Evolutionary conservation across 2,797 vertebrate species (phyloP).

Genomic region (Karalla daura): DNA sequence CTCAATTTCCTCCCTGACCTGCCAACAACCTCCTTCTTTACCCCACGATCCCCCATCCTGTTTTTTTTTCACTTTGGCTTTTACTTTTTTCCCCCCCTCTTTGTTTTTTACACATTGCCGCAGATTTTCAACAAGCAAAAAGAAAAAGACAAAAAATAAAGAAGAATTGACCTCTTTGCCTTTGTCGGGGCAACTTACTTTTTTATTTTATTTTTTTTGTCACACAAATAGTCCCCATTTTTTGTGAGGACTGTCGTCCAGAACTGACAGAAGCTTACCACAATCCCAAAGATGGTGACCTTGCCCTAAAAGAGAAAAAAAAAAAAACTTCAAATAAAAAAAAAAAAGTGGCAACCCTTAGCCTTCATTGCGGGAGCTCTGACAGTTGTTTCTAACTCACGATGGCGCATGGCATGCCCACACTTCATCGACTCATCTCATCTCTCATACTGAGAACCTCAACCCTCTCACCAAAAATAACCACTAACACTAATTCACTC

Average conservation of each 20-base stretch:
- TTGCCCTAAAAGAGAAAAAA: constrained; percentile 70
- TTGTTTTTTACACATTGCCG: constrained; percentile 76
- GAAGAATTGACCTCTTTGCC: constrained; percentile 72
- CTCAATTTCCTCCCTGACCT: constrained; percentile 80
- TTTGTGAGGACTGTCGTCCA: constrained; percentile 87
- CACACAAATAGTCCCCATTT: constrained; percentile 83
- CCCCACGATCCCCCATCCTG: constrained; percentile 75
- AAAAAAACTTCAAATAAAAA: no score
- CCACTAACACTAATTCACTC: constrained; percentile 84
- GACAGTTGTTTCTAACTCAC: constrained; percentile 89
- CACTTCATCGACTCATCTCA: constrained; percentile 66
- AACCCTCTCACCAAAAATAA: constrained; percentile 73
- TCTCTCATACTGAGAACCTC: constrained; percentile 60
- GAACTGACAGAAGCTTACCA: constrained; percentile 89
- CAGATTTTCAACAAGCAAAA: constrained; percentile 73
- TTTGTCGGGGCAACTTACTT: constrained; percentile 76
- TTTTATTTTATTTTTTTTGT: constrained; percentile 69
- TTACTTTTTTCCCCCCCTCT: constrained; percentile 77
- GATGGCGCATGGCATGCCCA: constrained; percentile 95
- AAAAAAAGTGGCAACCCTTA: constrained; percentile 74
- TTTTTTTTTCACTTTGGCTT: constrained; percentile 76
- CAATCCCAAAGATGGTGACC: constrained; percentile 80
- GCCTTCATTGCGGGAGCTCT: constrained; percentile 87
- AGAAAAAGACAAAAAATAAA: constrained; percentile 56
- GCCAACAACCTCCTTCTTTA: constrained; percentile 80